Conservation (phyloP, 2,888 invertebrate species). For the Caenorhabditis sp. region DNA sequence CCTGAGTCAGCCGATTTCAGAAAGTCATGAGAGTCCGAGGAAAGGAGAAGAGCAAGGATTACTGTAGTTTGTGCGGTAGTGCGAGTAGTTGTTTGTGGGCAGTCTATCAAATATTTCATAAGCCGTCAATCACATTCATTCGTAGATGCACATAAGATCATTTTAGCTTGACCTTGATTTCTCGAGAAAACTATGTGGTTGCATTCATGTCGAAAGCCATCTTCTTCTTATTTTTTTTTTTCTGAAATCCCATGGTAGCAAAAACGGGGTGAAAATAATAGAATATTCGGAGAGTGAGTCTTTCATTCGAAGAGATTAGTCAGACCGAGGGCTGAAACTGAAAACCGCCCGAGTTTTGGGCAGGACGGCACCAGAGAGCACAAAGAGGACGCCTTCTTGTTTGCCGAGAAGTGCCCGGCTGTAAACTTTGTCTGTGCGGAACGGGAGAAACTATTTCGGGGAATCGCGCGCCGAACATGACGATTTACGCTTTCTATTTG, state of each 20-base stretch:
- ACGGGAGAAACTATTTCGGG: constrained; percentile 5
- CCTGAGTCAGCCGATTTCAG: constrained; percentile 38
- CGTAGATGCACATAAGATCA: too few species aligned
- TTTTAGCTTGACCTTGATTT: too few species aligned
- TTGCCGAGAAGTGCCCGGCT: not conserved
- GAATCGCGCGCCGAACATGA: constrained; percentile 13
- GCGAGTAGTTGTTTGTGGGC: too few species aligned
- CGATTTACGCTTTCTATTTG: constrained; percentile 39
- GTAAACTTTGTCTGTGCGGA: too few species aligned
- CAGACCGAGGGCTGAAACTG: constrained; percentile 12
- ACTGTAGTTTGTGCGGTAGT: too few species aligned
- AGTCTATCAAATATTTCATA: too few species aligned
- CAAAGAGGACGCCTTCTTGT: constrained; percentile 12
- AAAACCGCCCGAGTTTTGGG: constrained; percentile 1
- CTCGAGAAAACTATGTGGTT: too few species aligned
- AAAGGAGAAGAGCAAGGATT: too few species aligned
- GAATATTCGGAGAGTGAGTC: constrained; percentile 22
- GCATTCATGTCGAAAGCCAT: too few species aligned
- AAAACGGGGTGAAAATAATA: constrained; percentile 10
- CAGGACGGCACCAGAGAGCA: not conserved
- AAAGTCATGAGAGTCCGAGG: constrained; percentile 23
- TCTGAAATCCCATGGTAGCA: too few species aligned
- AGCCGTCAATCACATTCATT: too few species aligned
- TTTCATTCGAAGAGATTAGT: constrained; percentile 17
- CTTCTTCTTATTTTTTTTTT: too few species aligned